Base-by-base conservation (phyloP, 2,113 vertebrate species). In the Cacatua alba region DNA sequence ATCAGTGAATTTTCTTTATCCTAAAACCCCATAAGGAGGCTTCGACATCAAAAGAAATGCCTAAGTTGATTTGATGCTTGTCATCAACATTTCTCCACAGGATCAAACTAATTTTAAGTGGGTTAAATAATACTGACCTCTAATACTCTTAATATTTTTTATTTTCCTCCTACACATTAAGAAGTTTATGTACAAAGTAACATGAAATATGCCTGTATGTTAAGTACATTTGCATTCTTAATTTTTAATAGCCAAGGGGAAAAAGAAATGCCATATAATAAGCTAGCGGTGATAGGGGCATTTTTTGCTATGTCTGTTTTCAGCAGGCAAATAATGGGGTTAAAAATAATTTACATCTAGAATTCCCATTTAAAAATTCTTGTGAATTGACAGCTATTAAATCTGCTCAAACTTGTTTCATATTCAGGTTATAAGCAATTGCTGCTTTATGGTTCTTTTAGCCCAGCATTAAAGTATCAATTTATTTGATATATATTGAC, bases 31-130 rank as follows among this genome's bases (percentile, higher is more conserved):
- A 82, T 96, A 96, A 98, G 82, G 17, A 96, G 62, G n/a, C n/a
- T 96, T 97, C 95, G 96, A 90, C 87, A 80, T 97, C 96, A 97
- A 97, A 95, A 97, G 95, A 97, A 97, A 91, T 95, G 79, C 85
- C 71, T 96, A 95, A 87, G 68, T 97, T 97, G 84, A 95, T 95
- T 96, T 97, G 93, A 88, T 93, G 90, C 90, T 92, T 97, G 96
- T 96, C 91, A 95, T 93, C 92, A 95, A 93, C 82, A 78, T 96
- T 97, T 95, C 71, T 97, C 65, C 44, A 59, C 87, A 92, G 82
- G 91, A 96, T 96, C 77, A 96, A 93, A 92, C 43, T 94, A 94
- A 97, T 95, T 96, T 92, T 91, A 82, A 94, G 69, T 96, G 86
- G 74, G 82, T 97, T 97, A 96, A 97, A 96, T 96, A 97, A 76